Evolutionary conservation across 1,140 invertebrate species (phyloP).

Genomic region (Aphis craccivora): DNA sequence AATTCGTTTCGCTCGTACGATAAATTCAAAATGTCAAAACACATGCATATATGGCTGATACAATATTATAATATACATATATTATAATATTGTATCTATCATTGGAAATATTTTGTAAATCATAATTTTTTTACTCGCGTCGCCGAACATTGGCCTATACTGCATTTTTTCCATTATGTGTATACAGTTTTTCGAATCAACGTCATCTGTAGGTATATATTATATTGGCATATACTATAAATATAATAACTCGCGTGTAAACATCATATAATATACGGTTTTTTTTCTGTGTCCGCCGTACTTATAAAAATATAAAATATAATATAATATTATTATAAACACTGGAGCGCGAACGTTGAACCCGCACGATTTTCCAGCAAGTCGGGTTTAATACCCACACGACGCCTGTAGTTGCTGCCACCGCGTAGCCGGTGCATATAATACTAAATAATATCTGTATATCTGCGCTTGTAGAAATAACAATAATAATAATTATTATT

Average conservation of each 20-base stretch:
- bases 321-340: not conserved
- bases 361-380: slow-evolving; percentile 33
- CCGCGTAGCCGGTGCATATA: not conserved
- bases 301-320: slow-evolving; percentile 5
- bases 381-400: not conserved
- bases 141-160: not conserved
- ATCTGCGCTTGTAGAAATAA: not conserved
- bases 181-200: not conserved
- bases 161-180: not conserved
- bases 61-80: not conserved
- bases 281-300: not conserved
- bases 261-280: not conserved
- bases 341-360: slow-evolving; percentile 8
- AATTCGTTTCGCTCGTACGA: slow-evolving; percentile 15
- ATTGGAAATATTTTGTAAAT: slow-evolving; percentile 13
- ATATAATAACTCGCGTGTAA: not conserved
- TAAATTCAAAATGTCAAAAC: slow-evolving; percentile 43
- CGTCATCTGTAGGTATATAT: not conserved
- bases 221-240: not conserved
- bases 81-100: not conserved
- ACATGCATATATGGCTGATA: too few relatives aligned
- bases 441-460: not conserved
- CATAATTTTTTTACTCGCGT: not conserved
- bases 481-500: slow-evolving; percentile 37
- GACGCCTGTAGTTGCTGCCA: not conserved